Base-by-base conservation (phyloP, 2,113 vertebrate species). In the Anolis sagrei region DNA sequence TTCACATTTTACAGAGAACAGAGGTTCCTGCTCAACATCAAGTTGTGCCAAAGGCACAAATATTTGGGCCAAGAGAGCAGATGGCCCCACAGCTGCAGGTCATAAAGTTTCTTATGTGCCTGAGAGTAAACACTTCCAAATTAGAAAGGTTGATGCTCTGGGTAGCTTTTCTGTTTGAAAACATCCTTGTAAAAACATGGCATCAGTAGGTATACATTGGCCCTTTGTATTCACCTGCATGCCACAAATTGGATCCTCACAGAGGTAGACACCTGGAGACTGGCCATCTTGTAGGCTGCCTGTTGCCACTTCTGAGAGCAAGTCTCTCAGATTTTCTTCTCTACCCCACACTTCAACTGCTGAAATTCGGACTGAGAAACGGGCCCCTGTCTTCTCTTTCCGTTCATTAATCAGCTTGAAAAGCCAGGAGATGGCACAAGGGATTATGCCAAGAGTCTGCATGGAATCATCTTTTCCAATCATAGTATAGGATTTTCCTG, bases 401-500 rank as follows among this genome's bases (percentile, higher is more conserved):
- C 98, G 96, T 91, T 99, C 99, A 1, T 99, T 98, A 88, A 99
- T 99, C 90, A 99, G 95, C 83, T 99, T 99, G 96, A 99, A 99
- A 89, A 99, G 96, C 99, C 99, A 99, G n/a, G 99, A 99, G 93
- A 99, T 99, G 89, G 98, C 98, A 85, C 99, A 99, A 25, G 99
- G 99, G 92, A 99, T 98, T 93, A 99, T 98, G 48, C 99, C 99
- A 13, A 99, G 96, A 91, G 96, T 98, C 95, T 99, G 98, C 94
- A 98, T 98, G 77, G 98, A 98, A 88, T 99, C 98, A 58, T 99
- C 98, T 70, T 96, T 97, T 9, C 99, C 99, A 0, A 99, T 99
- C 99, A 99, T 99, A 51, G 98, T 99, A 79, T 99, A 98, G 82
- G 99, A 99, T 93, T 99, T 99, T 68, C 98, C 99, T 99, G 94